Evolutionary conservation across 2,888 invertebrate species (phyloP), one percentile per base, ranked within the genome.

Genomic region (Dynastes maya): DNA sequence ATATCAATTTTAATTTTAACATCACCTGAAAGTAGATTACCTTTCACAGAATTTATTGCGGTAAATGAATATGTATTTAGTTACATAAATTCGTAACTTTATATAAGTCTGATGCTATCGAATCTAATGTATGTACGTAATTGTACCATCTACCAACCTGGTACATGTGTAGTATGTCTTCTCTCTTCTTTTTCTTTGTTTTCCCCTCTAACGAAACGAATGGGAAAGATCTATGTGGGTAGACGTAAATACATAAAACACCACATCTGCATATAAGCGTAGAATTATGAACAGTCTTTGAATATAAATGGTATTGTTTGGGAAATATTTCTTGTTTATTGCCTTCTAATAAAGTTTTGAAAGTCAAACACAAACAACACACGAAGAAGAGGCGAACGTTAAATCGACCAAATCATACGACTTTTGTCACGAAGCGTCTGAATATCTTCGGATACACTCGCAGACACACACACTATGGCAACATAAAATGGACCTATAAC

Each of bases 311-410:
- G 72, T 74, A 61, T 74, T 74, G 45, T 61, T 61, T 61, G 61
- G 40, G 72, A 45, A 61, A 61, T 74, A 74, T 61, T 63, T 63
- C 40, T 61, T 45, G 45, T 74, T 74, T 74, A 74, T 74, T 74
- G 61, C 72, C 72, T 49, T 61, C 72, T 74, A 74, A 74, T 74
- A 74, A 74, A 61, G 49, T 74, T 58, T 74, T 74, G 72, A 74
- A 74, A 74, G 61, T 61, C 45, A 74, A 72, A 45, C 72, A 49
- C 45, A 29, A 68, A 68, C 72, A 63, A 40, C 49, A 63, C 29
- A 63, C 40, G 58, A 61, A 74, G 61, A 74, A 45, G 61, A 71
- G 55, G 9, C 55, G 61, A 74, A 74, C 72, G 72, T 74, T 74
- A 45, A 45, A 74, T 74, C 72, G 45, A 74, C 37, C 72, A 45